phyloP scores from a whole-genome alignment of 2,113 vertebrate genomes.

The Syngnathus typhle region DNA sequence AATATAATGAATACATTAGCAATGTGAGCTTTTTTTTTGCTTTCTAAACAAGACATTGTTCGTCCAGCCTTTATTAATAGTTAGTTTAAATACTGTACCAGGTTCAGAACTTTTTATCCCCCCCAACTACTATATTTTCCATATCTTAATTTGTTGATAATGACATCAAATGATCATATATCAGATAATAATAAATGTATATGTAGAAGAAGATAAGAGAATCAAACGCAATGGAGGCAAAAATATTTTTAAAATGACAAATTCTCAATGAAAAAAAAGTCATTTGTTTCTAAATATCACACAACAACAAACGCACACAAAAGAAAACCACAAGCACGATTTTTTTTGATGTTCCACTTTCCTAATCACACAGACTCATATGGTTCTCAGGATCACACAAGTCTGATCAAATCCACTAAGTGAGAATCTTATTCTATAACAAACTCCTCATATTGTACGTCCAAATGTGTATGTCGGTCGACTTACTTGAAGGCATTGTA shows the following conservation, averaged over 20 bases:
- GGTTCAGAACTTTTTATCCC: background rate
- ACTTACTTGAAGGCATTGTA: constrained; percentile 98
- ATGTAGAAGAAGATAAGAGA: background rate
- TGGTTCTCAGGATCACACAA: background rate
- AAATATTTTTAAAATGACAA: background rate
- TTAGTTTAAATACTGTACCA: background rate
- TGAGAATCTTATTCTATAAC: background rate
- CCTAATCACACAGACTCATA: background rate
- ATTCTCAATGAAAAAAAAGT: background rate
- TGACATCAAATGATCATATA: too few relatives aligned
- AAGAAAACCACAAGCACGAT: background rate
- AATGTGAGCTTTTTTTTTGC: too few relatives aligned
- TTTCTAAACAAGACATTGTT: too few relatives aligned
- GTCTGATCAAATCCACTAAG: constrained; percentile 1
- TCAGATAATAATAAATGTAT: too few relatives aligned
- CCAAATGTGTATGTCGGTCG: background rate
- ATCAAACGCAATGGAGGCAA: background rate
- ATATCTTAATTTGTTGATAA: too few relatives aligned
- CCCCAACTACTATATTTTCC: background rate
- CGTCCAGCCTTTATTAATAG: too few relatives aligned
- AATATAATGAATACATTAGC: too few relatives aligned
- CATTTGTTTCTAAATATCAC: background rate
- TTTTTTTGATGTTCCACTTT: background rate
- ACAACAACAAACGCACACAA: background rate
- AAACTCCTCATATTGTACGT: background rate